Percentiles rank a stretch among this genome's conserved stretches.
These are phyloP conservation scores for Brienomyrus longianalis DNA, from an alignment of 2,113 vertebrate genomes.

Conservation along the genomic window DNA sequence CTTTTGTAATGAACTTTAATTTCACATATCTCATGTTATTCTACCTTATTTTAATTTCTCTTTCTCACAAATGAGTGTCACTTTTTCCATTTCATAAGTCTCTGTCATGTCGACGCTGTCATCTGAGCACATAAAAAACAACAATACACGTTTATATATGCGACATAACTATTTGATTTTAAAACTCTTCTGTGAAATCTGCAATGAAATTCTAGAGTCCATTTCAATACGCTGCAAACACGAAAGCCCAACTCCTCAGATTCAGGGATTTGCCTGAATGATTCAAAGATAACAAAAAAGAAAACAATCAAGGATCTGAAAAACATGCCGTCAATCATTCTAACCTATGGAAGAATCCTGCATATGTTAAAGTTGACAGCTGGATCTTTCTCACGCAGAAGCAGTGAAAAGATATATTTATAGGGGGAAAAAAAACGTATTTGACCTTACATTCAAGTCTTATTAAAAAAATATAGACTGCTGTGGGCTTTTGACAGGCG, in stretches of 20 bases:
- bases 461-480: slow-evolving; percentile 24
- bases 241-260: background rate
- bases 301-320: background rate
- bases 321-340: background rate
- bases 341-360: slow-evolving; percentile 27
- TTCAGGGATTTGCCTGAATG: background rate
- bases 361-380: slow-evolving; percentile 19
- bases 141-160: background rate
- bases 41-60: background rate
- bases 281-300: background rate
- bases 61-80: background rate
- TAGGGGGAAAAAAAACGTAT: background rate
- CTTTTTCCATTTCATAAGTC: background rate
- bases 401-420: slow-evolving; percentile 18
- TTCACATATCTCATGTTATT: background rate
- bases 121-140: background rate
- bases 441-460: slow-evolving; percentile 24
- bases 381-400: slow-evolving; percentile 26
- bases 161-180: background rate
- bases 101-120: background rate
- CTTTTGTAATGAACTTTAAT: background rate
- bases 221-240: background rate
- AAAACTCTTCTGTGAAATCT: background rate
- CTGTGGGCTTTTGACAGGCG: background rate
- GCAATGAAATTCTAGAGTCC: background rate